Percentiles rank a stretch among this genome's conserved stretches.
Conservation (phyloP, 1,140 invertebrate genomes). For the Calephelis virginiensis region DNA sequence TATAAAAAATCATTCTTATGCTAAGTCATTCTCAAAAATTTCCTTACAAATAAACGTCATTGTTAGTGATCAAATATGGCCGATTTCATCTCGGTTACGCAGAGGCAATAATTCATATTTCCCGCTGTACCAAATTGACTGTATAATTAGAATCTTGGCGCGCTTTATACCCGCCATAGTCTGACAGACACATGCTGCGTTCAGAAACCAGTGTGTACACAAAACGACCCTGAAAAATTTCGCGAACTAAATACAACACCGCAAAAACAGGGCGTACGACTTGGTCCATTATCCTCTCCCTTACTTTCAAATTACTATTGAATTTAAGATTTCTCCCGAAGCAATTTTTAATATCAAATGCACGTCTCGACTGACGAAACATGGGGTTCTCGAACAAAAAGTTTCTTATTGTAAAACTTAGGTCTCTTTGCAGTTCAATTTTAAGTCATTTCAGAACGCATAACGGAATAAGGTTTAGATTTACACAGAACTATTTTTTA, state of each 20-base stretch:
- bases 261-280: constrained; percentile 73
- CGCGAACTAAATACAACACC: constrained; percentile 74
- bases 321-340: constrained; percentile 73
- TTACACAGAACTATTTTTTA: constrained; percentile 39
- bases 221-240: constrained; percentile 68
- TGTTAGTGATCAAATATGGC: constrained; percentile 57
- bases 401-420: constrained; percentile 51
- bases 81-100: constrained; percentile 69
- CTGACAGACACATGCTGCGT: constrained; percentile 67
- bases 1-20: constrained; percentile 55
- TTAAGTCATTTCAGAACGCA: constrained; percentile 41
- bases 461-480: constrained; percentile 63
- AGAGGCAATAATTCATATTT: constrained; percentile 69
- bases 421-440: constrained; percentile 43
- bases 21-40: constrained; percentile 49
- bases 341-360: constrained; percentile 72
- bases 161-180: constrained; percentile 52
- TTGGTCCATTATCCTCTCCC: constrained; percentile 61
- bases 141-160: constrained; percentile 71
- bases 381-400: constrained; percentile 61
- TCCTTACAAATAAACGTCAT: constrained; percentile 46
- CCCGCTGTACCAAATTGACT: constrained; percentile 72
- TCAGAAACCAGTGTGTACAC: constrained; percentile 70
- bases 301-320: constrained; percentile 72
- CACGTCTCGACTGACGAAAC: constrained; percentile 65